These are phyloP conservation scores for Drosophila seclusa DNA, from an alignment of 2,888 invertebrate species.

Conservation along the genomic window DNA sequence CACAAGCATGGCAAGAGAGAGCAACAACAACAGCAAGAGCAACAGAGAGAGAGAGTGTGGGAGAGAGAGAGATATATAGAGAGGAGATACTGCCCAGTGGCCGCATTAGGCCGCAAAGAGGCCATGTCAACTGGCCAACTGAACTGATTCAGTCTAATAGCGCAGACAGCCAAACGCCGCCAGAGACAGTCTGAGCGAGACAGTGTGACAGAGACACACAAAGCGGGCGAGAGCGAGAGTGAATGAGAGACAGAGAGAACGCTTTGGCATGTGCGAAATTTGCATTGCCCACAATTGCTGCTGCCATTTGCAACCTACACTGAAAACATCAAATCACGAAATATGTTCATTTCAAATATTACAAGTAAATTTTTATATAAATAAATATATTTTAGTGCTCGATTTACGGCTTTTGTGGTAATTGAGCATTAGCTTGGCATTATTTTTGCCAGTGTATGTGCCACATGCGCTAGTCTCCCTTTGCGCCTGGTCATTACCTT, in stretches of 20 bases:
- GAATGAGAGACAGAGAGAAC: background rate
- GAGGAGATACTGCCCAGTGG: conserved; percentile 51
- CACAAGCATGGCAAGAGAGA: conserved; percentile 22
- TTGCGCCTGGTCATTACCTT: conserved; percentile 30
- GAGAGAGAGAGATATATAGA: too few species aligned
- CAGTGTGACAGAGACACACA: background rate
- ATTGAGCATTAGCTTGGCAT: background rate
- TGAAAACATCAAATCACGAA: background rate
- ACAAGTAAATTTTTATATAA: background rate
- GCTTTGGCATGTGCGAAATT: conserved; percentile 41
- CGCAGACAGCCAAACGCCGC: conserved; percentile 6
- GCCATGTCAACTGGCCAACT: conserved; percentile 68
- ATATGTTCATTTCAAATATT: background rate
- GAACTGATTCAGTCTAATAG: conserved; percentile 63
- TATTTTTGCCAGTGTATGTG: background rate
- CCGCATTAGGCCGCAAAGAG: conserved; percentile 60
- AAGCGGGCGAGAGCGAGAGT: background rate
- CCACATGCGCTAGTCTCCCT: background rate
- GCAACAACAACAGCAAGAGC: background rate
- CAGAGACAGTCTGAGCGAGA: background rate
- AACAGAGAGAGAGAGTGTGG: background rate
- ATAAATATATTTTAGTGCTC: background rate
- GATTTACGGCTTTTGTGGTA: background rate
- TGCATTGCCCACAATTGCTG: conserved; percentile 35
- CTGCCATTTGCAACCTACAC: conserved; percentile 6